Evolutionary conservation across 2,888 invertebrate species (phyloP).

Genomic region (Oeneis ivallda): DNA sequence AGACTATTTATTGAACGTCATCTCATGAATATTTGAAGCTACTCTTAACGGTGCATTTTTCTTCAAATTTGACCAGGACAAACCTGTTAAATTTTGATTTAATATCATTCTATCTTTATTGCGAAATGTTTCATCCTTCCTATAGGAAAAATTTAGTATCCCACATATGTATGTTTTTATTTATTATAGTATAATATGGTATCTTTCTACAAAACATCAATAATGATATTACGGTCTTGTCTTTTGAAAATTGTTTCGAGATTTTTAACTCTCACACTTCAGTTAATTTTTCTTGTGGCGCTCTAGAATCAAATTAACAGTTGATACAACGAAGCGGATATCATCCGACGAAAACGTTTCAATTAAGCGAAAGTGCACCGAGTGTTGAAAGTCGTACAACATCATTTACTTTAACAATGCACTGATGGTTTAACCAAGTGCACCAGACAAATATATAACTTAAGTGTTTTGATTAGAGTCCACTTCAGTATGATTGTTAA

Average conservation of each 20-base stretch:
- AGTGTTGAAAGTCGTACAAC: constrained; percentile 44
- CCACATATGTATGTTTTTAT: background rate
- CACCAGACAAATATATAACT: constrained; percentile 30
- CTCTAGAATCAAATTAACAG: constrained; percentile 54
- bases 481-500: constrained; percentile 40
- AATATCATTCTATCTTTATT: too few relatives aligned
- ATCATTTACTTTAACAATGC: constrained; percentile 45
- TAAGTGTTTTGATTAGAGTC: constrained; percentile 42
- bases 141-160: too few relatives aligned
- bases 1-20: too few relatives aligned
- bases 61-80: too few relatives aligned
- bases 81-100: too few relatives aligned
- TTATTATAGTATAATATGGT: too few relatives aligned
- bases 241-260: constrained; percentile 7
- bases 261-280: constrained; percentile 31
- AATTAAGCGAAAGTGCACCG: constrained; percentile 46
- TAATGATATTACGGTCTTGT: background rate
- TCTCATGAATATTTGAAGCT: too few relatives aligned
- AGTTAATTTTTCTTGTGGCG: constrained; percentile 50
- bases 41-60: too few relatives aligned
- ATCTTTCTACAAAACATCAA: background rate
- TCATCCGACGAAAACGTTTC: constrained; percentile 43
- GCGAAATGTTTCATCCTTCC: too few relatives aligned
- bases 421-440: constrained; percentile 33
- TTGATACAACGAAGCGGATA: constrained; percentile 56